Percentiles rank a stretch among this genome's conserved stretches.
These are phyloP conservation scores for Leptocoma aspasia DNA, from an alignment of 2,113 vertebrate genomes.

Conservation along the genomic window DNA sequence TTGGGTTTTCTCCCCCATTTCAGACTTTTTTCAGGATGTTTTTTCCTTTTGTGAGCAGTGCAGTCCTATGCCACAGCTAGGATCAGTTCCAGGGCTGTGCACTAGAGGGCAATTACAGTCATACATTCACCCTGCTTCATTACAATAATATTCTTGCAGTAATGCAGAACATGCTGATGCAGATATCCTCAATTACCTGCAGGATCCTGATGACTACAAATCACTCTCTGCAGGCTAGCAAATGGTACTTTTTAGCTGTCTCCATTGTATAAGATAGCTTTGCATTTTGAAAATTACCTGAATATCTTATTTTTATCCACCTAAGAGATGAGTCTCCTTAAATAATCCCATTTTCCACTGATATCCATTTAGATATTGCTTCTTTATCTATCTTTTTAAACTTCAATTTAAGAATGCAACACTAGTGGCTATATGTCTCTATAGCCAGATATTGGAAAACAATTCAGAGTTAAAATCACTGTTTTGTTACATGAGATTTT, in stretches of 20 bases:
- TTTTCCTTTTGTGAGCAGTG: background rate
- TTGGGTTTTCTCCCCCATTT: background rate
- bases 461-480: conserved; percentile 39
- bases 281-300: conserved; percentile 67
- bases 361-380: conserved; percentile 50
- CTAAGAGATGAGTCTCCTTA: conserved; percentile 45
- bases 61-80: background rate
- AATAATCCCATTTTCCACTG: conserved; percentile 56
- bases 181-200: conserved; percentile 67
- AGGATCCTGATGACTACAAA: conserved; percentile 68
- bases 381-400: conserved; percentile 44
- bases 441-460: conserved; percentile 45
- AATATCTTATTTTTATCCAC: conserved; percentile 67
- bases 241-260: conserved; percentile 48
- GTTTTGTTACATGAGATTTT: conserved; percentile 33
- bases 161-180: conserved; percentile 35
- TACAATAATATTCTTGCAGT: conserved; percentile 33
- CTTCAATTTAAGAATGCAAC: conserved; percentile 42
- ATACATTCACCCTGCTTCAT: background rate
- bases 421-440: background rate
- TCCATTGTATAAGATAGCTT: conserved; percentile 56
- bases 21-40: background rate
- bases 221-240: conserved; percentile 64
- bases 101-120: conserved; percentile 64
- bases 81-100: conserved; percentile 59